phyloP scores from a whole-genome alignment of 1,140 invertebrate species.

The Lordiphosa collinella region DNA sequence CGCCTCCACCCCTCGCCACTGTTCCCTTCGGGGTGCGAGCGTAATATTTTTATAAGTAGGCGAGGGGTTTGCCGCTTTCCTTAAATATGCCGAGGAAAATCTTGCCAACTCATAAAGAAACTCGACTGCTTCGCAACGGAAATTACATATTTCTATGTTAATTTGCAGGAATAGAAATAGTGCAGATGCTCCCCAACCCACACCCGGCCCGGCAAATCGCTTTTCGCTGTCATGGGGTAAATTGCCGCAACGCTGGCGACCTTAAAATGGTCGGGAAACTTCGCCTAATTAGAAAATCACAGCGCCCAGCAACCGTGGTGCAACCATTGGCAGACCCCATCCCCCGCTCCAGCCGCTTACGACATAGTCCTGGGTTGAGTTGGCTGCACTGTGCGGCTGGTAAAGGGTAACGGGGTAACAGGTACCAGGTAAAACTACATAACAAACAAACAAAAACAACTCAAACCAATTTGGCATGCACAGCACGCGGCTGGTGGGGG shows the following conservation, averaged over 20 bases:
- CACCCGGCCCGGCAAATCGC: not conserved
- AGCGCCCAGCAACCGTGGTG: conserved; percentile 33
- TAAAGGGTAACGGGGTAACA: conserved; percentile 21
- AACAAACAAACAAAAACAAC: conserved; percentile 11
- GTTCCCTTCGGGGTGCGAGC: conserved; percentile 9
- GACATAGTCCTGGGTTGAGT: conserved; percentile 22
- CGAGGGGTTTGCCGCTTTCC: conserved; percentile 33
- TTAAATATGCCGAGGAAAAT: conserved; percentile 45
- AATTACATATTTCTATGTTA: conserved; percentile 73
- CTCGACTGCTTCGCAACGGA: conserved; percentile 56
- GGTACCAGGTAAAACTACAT: conserved; percentile 9
- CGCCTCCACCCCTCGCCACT: conserved; percentile 3
- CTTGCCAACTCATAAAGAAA: conserved; percentile 59
- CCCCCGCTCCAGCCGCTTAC: not conserved
- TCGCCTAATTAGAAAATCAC: conserved; percentile 72
- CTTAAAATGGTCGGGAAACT: conserved; percentile 53
- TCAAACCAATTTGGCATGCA: conserved; percentile 26
- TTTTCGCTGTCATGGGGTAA: conserved; percentile 33
- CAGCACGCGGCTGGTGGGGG: not conserved
- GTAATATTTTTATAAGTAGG: conserved; percentile 62
- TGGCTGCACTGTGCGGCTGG: conserved; percentile 25
- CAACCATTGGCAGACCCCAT: not conserved
- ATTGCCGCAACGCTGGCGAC: conserved; percentile 54
- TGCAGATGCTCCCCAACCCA: conserved; percentile 15
- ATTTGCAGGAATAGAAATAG: conserved; percentile 44